Base-by-base conservation (phyloP, 92 coral and sea anemone genomes). In the Zoanthus gigantus region DNA sequence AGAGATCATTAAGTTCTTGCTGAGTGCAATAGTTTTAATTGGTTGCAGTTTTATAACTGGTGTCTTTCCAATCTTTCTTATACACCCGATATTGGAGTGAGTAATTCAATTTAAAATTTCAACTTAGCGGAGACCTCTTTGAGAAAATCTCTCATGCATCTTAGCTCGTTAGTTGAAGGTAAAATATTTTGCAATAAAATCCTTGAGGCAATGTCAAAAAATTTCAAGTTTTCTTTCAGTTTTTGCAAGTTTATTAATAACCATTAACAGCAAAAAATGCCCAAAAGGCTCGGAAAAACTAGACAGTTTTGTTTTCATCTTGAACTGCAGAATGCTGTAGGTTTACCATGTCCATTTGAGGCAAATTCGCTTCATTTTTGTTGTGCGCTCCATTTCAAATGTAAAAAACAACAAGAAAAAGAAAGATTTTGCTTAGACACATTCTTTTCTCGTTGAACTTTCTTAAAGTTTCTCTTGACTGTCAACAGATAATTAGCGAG, bases 21-120 rank as follows among this genome's bases (percentile, higher is more conserved):
- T n/a, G 56, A 32, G 60, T 74, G 16, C 78, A 32, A 76, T 30
- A 67, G 13, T 76, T 31, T n/a, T 77, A 54, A 77, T 77, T 77
- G 48, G 82, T 77, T 77, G n/a, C 28, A 42, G 50, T 29, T 77
- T 77, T 23, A 52, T 9, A 31, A 69, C 42, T 14, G 74, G 16
- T 15, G 63, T 9, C 23, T 23, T 23, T 23, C 23, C 23, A 23
- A 23, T 23, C 2, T 63, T 17, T 23, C 69, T n/a, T 63, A 17
- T 23, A 63, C n/a, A 5, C 28, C 23, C 28, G 28, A 23, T 23
- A 8, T 17, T 0, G 17, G 29, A 63, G 10, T 63, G 8, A 1
- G 42, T 50, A 50, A 50, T 1, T 63, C n/a, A 2, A 63, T n/a
- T 3, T 8, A 0, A 63, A 63, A 63, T 63, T 50, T 50, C 9